Evolutionary conservation across 2,888 invertebrate genomes (phyloP).

Genomic region (Magallana nippona): DNA sequence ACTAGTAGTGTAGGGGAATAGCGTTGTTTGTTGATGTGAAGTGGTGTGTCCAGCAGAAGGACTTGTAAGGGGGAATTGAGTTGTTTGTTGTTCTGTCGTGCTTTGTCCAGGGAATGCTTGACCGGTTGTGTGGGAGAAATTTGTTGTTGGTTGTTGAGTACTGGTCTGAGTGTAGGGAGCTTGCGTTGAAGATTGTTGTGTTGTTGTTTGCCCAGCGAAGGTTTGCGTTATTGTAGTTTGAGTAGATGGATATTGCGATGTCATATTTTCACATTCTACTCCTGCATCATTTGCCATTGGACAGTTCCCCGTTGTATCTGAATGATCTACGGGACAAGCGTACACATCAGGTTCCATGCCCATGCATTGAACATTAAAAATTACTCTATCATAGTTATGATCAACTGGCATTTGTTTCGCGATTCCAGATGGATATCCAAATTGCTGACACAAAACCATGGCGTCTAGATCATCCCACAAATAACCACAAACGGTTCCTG

Average conservation of each 20-base stretch:
- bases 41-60: too few relatives aligned
- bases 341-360: constrained; percentile 37
- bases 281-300: constrained; percentile 25
- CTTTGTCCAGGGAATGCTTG: not conserved
- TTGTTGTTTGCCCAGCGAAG: not conserved
- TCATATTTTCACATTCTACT: constrained; percentile 12
- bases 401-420: constrained; percentile 1
- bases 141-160: not conserved
- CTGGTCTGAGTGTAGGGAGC: not conserved
- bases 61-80: constrained; percentile 7
- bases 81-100: constrained; percentile 20
- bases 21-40: not conserved
- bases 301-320: constrained; percentile 37
- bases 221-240: not conserved
- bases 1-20: not conserved
- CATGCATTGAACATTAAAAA: constrained; percentile 32
- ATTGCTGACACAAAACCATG: constrained; percentile 35
- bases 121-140: not conserved
- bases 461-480: constrained; percentile 38
- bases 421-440: constrained; percentile 30
- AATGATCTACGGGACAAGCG: constrained; percentile 31
- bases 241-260: not conserved
- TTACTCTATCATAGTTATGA: constrained; percentile 6
- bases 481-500: constrained; percentile 34
- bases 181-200: not conserved